A percentile compares a stretch with the other conserved stretches of the same genome.
Conservation (phyloP, 2,797 vertebrate species). For the Parambassis ranga region DNA sequence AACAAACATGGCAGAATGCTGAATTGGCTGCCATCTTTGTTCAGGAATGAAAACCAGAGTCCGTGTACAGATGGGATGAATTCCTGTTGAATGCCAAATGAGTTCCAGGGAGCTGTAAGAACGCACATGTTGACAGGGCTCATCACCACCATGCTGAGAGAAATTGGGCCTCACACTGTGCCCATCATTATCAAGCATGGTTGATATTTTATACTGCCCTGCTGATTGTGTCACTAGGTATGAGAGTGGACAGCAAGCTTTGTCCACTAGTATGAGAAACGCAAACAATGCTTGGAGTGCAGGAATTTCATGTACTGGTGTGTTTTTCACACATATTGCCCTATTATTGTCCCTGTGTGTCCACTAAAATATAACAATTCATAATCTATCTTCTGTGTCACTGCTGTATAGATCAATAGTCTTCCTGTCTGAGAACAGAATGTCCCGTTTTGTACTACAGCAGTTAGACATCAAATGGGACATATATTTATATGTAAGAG, state of each 20-base stretch:
- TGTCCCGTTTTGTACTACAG: conserved; percentile 30
- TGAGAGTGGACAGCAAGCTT: not conserved
- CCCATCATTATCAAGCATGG: not conserved
- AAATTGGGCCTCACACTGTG: not conserved
- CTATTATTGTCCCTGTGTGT: too few relatives aligned
- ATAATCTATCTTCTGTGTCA: not conserved
- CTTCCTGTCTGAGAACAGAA: conserved; percentile 8
- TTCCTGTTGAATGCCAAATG: not conserved
- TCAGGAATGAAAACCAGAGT: not conserved
- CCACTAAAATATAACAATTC: too few relatives aligned
- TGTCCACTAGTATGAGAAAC: not conserved
- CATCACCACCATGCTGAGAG: conserved; percentile 9
- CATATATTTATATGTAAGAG: conserved; percentile 17
- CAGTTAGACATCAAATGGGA: conserved; percentile 17
- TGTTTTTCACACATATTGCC: too few relatives aligned
- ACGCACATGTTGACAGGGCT: not conserved
- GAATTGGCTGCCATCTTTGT: not conserved
- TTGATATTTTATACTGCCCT: conserved; percentile 3
- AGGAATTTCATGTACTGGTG: too few relatives aligned
- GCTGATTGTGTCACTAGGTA: not conserved
- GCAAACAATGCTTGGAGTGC: not conserved
- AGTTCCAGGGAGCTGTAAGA: not conserved
- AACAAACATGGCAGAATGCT: not conserved
- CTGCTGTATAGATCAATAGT: conserved; percentile 1
- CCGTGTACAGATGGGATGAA: not conserved